A percentile compares a stretch with the other conserved stretches of the same genome.
These are phyloP conservation scores for Varanus salvator DNA, from an alignment of 2,113 vertebrate species.

Conservation along the genomic window DNA sequence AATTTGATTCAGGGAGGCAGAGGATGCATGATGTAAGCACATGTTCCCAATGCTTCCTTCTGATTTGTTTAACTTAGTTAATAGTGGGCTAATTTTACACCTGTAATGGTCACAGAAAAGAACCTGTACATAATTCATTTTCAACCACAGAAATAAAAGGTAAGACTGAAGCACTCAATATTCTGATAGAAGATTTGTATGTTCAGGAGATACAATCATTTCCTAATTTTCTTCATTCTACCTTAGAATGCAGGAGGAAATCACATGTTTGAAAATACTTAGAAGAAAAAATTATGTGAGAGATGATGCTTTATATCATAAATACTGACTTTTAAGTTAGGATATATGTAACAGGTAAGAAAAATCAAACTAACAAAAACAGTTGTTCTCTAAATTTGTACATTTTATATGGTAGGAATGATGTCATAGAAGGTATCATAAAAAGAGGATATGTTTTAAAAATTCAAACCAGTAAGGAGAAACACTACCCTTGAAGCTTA, in stretches of 20 bases:
- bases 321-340: neutral
- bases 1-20: neutral
- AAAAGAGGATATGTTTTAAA: neutral
- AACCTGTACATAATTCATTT: neutral
- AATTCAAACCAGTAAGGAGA: neutral
- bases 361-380: neutral
- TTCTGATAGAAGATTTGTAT: neutral
- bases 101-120: neutral
- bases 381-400: neutral
- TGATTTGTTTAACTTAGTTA: neutral
- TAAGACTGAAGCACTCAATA: neutral
- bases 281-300: neutral
- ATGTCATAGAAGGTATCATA: neutral
- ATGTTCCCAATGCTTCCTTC: neutral
- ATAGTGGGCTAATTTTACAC: neutral
- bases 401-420: neutral
- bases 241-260: neutral
- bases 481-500: too few relatives aligned
- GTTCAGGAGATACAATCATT: neutral
- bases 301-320: neutral
- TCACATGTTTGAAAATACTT: neutral
- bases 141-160: neutral
- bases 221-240: too few relatives aligned
- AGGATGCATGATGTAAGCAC: neutral
- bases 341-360: neutral